Base-by-base conservation (phyloP, 2,113 vertebrate species). In the Andinoacara biseriatus region DNA sequence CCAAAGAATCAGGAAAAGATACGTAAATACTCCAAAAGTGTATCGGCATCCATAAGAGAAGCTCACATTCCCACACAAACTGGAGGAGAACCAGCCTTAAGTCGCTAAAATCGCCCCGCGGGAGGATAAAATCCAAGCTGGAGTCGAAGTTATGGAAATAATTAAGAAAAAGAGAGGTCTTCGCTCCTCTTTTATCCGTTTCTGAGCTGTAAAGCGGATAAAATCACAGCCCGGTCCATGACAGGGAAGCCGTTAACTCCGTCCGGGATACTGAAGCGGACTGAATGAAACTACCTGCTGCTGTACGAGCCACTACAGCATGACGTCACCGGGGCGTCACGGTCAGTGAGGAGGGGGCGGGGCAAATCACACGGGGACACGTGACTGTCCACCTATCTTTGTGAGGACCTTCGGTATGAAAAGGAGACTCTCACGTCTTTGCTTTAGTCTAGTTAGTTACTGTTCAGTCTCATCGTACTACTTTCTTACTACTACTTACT, bases 211-310 rank as follows among this genome's bases (percentile, higher is more conserved):
- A 24, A 29, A 11, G 18, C 20, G 5, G 5, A 6, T 3, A 5
- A 20, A 26, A 5, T 1, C 31, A 3, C 33, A 22, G 7, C 11
- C 43, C 17, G 74, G 24, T 82, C 84, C 88, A 57, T 74, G n/a
- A 3, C 43, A 72, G 13, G 24, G 67, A 10, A 33, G 10, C 74
- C 63, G 46, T 38, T 7, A 18, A 7, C 2, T 58, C 60, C 84
- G 74, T 43, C 5, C 0, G 24, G 15, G 38, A 56, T 75, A 52
- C 56, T 9, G 15, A n/a, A 35, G 59, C 58, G 26, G 58, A 31
- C 85, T 82, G 80, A 89, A 78, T 78, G 85, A 81, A 26, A 13
- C 13, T 69, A 85, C 84, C 89, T 74, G 88, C 54, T 57, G 77
- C 74, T 1, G 78, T 54, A 54, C 52, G 77, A 87, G 85, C 78